phyloP scores from a whole-genome alignment of 1,140 invertebrate genomes.

The Ganaspis sp. region DNA sequence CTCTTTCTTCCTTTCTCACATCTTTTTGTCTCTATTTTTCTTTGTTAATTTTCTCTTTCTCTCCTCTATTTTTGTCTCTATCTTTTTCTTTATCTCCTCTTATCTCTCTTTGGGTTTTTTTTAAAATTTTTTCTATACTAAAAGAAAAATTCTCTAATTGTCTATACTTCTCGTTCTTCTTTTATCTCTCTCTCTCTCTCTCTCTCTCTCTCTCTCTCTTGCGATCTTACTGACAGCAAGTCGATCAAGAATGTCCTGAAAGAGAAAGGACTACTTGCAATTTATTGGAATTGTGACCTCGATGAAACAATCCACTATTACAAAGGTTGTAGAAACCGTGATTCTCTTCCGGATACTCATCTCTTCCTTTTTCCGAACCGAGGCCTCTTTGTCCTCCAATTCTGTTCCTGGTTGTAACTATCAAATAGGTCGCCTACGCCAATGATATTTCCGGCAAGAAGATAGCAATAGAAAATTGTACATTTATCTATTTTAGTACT shows the following conservation, averaged over 20 bases:
- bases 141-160: no score
- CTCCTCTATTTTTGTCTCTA: no score
- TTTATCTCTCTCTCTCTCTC: background rate
- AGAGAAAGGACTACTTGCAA: slow-evolving; percentile 20
- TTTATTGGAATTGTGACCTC: slow-evolving; percentile 27
- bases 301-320: slow-evolving; percentile 28
- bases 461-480: background rate
- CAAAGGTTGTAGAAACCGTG: slow-evolving; percentile 39
- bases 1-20: no score
- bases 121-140: no score
- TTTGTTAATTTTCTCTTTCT: no score
- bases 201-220: background rate
- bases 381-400: slow-evolving; percentile 50
- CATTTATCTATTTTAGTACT: background rate
- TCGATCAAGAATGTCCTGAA: slow-evolving; percentile 27
- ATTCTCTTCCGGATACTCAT: slow-evolving; percentile 48
- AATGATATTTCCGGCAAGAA: slow-evolving; percentile 51
- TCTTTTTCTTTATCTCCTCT: no score
- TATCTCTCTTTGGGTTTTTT: no score
- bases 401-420: slow-evolving; percentile 54
- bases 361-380: slow-evolving; percentile 44
- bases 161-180: background rate
- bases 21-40: no score
- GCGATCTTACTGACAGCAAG: slow-evolving; percentile 6
- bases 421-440: slow-evolving; percentile 53